Conservation (phyloP, 2,888 invertebrate species). For the Neoscelio sp. region DNA sequence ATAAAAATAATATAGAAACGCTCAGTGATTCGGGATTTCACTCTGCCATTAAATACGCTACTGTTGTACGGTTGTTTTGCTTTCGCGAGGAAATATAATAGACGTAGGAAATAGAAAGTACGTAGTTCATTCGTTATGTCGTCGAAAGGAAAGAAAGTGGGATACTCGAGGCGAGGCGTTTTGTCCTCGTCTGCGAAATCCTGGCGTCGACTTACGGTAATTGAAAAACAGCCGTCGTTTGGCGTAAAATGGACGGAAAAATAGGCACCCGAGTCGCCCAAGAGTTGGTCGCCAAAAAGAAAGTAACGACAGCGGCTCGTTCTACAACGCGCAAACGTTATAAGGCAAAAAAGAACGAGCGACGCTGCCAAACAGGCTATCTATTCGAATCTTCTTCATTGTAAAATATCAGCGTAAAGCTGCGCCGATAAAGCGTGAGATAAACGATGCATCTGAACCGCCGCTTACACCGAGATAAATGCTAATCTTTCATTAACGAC, state of each 20-base stretch:
- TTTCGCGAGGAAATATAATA: neutral
- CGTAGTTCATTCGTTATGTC: constrained; percentile 29
- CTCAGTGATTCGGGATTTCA: too few species aligned
- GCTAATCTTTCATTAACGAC: too few species aligned
- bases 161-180: constrained; percentile 7
- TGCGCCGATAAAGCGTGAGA: too few species aligned
- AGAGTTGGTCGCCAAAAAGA: constrained; percentile 34
- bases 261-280: constrained; percentile 65
- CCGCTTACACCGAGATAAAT: too few species aligned
- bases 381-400: constrained; percentile 5
- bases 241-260: constrained; percentile 75
- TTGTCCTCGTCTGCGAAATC: constrained; percentile 57
- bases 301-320: constrained; percentile 22
- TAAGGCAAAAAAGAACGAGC: constrained; percentile 29
- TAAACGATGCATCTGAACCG: too few species aligned
- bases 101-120: constrained; percentile 1
- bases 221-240: constrained; percentile 76
- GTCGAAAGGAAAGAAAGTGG: neutral
- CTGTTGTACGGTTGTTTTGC: neutral
- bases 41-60: neutral
- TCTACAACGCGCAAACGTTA: constrained; percentile 18
- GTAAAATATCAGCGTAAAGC: constrained; percentile 3
- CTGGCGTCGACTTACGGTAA: constrained; percentile 68
- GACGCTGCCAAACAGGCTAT: neutral
- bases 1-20: too few species aligned